Evolutionary conservation across 1,140 invertebrate genomes (phyloP), one percentile per base, ranked within the genome.

Genomic region (Callitettix versicolor): DNA sequence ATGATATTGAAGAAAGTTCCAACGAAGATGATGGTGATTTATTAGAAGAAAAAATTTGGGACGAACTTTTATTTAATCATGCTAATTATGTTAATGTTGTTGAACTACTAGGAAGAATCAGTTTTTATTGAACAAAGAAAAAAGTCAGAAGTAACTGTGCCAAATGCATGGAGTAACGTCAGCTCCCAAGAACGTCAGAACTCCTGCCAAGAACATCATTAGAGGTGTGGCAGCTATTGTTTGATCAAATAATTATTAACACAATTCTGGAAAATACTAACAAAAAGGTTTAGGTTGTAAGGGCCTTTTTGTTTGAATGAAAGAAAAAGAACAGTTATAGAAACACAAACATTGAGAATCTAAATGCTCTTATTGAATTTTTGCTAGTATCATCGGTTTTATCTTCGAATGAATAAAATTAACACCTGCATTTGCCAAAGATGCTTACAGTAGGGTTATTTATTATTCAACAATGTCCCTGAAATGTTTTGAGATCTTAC

Each of bases 151-250:
- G n/a, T n/a, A n/a, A n/a, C n/a, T n/a, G n/a, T n/a, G n/a, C n/a
- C n/a, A n/a, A n/a, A n/a, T n/a, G n/a, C n/a, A n/a, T n/a, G n/a
- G n/a, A n/a, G n/a, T n/a, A n/a, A n/a, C n/a, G n/a, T n/a, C n/a
- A n/a, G n/a, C n/a, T n/a, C n/a, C n/a, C n/a, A n/a, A n/a, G n/a
- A n/a, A n/a, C n/a, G n/a, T n/a, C n/a, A n/a, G n/a, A n/a, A n/a
- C n/a, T n/a, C n/a, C n/a, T n/a, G n/a, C n/a, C n/a, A n/a, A n/a
- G n/a, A n/a, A n/a, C n/a, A n/a, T n/a, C n/a, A n/a, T n/a, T n/a
- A n/a, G 47, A 49, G 3, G 47, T 49, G 14, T 49, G 47, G 47
- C 3, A 33, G 9, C 47, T 49, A 33, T 33, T 49, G 6, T 24
- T 49, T 49, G 21, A 33, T 33, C 6, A 26, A 33, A n/a, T 6